Evolutionary conservation across 2,113 vertebrate species (phyloP).

Genomic region (Callipepla squamata): DNA sequence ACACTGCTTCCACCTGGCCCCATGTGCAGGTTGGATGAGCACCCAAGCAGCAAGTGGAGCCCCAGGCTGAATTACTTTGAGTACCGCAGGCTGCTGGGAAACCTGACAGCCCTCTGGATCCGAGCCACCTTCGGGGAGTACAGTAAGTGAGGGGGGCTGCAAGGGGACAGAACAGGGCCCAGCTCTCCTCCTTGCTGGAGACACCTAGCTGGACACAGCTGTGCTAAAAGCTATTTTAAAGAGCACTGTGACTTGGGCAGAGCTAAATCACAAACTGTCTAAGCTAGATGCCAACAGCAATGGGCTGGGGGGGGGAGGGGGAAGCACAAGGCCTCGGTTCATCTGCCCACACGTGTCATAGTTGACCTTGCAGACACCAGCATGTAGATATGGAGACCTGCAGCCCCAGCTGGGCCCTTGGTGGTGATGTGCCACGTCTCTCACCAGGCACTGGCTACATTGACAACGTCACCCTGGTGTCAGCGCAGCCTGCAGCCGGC

Average conservation of each 20-base stretch:
- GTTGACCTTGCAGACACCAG: background rate
- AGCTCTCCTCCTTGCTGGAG: background rate
- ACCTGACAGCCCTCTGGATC: conserved; percentile 90
- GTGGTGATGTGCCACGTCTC: fast-evolving
- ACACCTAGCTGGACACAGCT: background rate
- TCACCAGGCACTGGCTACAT: conserved; percentile 89
- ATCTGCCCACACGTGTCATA: fast-evolving
- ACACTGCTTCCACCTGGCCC: background rate
- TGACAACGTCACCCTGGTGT: conserved; percentile 84
- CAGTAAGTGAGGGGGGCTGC: conserved; percentile 76
- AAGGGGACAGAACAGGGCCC: background rate
- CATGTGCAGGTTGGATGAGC: conserved; percentile 84
- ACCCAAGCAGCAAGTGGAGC: conserved; percentile 83
- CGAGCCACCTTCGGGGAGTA: conserved; percentile 89
- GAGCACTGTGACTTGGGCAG: background rate
- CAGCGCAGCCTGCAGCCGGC: conserved; percentile 76
- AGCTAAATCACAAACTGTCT: background rate
- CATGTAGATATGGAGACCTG: background rate
- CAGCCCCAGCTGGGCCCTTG: background rate
- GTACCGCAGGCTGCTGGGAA: conserved; percentile 87
- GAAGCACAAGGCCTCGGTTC: background rate
- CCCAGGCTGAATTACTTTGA: conserved; percentile 85
- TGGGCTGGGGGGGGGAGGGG: background rate
- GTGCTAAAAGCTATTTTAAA: background rate
- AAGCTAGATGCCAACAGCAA: background rate